These are phyloP conservation scores for Armadillidium nasatum DNA, from an alignment of 1,140 invertebrate genomes.

Conservation along the genomic window DNA sequence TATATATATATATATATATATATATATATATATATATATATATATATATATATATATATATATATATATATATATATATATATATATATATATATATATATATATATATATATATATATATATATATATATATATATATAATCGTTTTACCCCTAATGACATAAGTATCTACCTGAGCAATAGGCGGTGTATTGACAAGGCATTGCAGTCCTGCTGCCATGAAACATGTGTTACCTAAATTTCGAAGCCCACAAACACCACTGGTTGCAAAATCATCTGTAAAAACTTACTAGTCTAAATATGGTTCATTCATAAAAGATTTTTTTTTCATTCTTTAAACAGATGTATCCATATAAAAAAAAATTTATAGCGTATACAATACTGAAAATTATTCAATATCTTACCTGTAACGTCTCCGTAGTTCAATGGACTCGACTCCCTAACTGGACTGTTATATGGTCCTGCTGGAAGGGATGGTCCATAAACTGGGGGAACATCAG, in stretches of 20 bases:
- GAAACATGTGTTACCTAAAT: conserved; percentile 58
- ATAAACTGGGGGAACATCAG: neutral
- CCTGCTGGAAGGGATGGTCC: neutral
- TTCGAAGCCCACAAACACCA: conserved; percentile 55
- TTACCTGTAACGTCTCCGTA: neutral
- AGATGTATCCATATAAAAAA: too few species aligned
- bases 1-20: too few species aligned
- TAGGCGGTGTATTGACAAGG: conserved; percentile 49
- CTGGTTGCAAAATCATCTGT: neutral
- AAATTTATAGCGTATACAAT: too few species aligned
- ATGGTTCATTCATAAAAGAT: too few species aligned
- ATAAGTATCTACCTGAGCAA: conserved; percentile 44
- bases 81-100: too few species aligned
- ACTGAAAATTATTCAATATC: neutral
- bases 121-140: too few species aligned
- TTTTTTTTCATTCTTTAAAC: too few species aligned
- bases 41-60: too few species aligned
- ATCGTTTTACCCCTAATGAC: too few species aligned
- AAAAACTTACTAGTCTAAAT: neutral
- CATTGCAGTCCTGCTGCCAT: conserved; percentile 53
- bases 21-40: too few species aligned
- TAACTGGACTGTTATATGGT: neutral
- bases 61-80: too few species aligned
- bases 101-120: too few species aligned
- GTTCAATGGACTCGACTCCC: neutral